Base-by-base conservation (phyloP, 2,113 vertebrate genomes). In the Vombatus ursinus region DNA sequence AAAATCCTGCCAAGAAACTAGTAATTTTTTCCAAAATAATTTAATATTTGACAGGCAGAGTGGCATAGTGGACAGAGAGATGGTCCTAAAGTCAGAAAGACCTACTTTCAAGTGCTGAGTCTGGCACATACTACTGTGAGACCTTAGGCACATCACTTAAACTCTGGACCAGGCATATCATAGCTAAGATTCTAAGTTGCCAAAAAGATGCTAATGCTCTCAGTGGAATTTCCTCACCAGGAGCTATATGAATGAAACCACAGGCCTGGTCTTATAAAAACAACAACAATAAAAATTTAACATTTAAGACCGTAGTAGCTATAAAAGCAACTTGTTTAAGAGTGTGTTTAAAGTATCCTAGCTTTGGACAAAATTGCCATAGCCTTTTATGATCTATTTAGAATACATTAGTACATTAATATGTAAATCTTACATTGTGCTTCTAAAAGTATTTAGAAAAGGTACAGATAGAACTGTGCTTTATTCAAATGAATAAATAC, bases 261-360 rank as follows among this genome's bases (percentile, higher is more conserved):
- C 37, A n/a, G 37, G 37, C 68, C 5, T 77, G 37, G 68, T 77
- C 68, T 77, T 61, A 31, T n/a, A n/a, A 61, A 77, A 16, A 61
- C 3, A 68, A 22, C 14, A n/a, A 8, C 1, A 84, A 90, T 37
- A 94, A 25, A 52, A 51, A 52, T 37, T 95, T 52, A 89, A 90
- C 57, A 68, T 91, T 93, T 92, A 95, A 91, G 93, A 54, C 3
- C 31, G 47, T 52, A 19, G 26, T 93, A 89, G 68, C 77, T 94
- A 1, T 68, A 54, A 90, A 44, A 93, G 31, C 91, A 95, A 91
- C 4, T 25, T 92, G 50, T 52, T 95, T 48, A 94, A 68, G n/a
- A 92, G 44, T 93, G 2, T 16, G 3, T 95, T 96, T 93, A 44
- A 84, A 44, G 48, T 93, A 26, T 50, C 11, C 53, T 92, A 48